Conservation (phyloP, 2,797 vertebrate genomes). For the Pagetopsis macropterus region DNA sequence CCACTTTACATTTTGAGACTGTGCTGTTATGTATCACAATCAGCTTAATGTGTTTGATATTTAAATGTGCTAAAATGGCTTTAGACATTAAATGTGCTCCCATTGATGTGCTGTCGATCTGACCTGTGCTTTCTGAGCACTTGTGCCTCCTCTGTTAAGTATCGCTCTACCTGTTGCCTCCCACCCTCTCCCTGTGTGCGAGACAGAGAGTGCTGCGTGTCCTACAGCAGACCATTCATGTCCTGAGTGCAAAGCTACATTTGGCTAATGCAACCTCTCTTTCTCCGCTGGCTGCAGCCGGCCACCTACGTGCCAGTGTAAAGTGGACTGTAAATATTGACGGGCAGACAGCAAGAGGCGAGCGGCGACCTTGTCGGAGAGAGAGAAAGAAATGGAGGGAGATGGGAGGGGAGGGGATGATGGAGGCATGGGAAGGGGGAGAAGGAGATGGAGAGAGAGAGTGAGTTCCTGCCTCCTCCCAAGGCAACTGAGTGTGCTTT, state of each 20-base stretch:
- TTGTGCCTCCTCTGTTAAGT: conserved; percentile 49
- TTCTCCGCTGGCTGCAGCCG: conserved; percentile 62
- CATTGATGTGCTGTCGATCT: conserved; percentile 21
- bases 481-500: conserved; percentile 79
- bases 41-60: conserved; percentile 45
- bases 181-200: background rate
- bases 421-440: conserved; percentile 35
- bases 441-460: conserved; percentile 14
- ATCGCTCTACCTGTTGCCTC: conserved; percentile 37
- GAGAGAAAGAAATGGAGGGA: conserved; percentile 33
- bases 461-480: conserved; percentile 73
- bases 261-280: conserved; percentile 75
- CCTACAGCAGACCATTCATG: conserved; percentile 73
- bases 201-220: conserved; percentile 55
- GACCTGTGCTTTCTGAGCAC: conserved; percentile 56
- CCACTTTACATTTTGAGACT: conserved; percentile 19
- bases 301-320: conserved; percentile 67
- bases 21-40: conserved; percentile 41
- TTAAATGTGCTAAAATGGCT: conserved; percentile 48
- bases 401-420: conserved; percentile 20
- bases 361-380: conserved; percentile 72
- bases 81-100: conserved; percentile 18
- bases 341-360: conserved; percentile 64
- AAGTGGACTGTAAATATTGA: conserved; percentile 83
- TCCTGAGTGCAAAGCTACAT: conserved; percentile 75